phyloP scores from a whole-genome alignment of 2,888 invertebrate species.

The Cyclophora albipunctata region DNA sequence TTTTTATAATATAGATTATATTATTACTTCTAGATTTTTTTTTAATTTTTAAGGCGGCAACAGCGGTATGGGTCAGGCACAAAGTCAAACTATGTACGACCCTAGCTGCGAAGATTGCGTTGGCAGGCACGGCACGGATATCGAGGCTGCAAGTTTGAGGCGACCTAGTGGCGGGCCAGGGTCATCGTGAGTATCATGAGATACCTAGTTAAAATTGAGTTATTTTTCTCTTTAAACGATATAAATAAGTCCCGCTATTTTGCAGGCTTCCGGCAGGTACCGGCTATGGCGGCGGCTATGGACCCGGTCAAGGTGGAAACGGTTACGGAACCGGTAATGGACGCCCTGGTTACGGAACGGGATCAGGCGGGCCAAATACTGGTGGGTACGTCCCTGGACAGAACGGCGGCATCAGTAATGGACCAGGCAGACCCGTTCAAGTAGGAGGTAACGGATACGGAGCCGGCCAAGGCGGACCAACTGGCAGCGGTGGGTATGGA shows the following conservation, averaged over 20 bases:
- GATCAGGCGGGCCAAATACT: too few species aligned
- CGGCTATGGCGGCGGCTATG: background rate
- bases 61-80: constrained; percentile 91
- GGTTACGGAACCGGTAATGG: background rate
- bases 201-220: background rate
- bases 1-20: too few species aligned
- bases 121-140: constrained; percentile 35
- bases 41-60: constrained; percentile 77
- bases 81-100: constrained; percentile 85
- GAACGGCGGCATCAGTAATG: too few species aligned
- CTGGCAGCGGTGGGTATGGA: constrained; percentile 7
- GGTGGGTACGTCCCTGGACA: too few species aligned
- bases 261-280: background rate
- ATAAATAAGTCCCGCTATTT: background rate
- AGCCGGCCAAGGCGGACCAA: constrained; percentile 3
- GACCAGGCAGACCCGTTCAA: constrained; percentile 1
- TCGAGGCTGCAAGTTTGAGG: constrained; percentile 39
- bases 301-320: constrained; percentile 4
- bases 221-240: background rate
- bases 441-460: constrained; percentile 6
- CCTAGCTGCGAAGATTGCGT: constrained; percentile 81
- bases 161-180: constrained; percentile 19
- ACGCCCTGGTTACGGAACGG: too few species aligned
- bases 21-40: too few species aligned
- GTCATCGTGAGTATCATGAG: constrained; percentile 17